phyloP scores from a whole-genome alignment of 2,113 vertebrate genomes.

The Sterrhoptilus dennistouni region DNA sequence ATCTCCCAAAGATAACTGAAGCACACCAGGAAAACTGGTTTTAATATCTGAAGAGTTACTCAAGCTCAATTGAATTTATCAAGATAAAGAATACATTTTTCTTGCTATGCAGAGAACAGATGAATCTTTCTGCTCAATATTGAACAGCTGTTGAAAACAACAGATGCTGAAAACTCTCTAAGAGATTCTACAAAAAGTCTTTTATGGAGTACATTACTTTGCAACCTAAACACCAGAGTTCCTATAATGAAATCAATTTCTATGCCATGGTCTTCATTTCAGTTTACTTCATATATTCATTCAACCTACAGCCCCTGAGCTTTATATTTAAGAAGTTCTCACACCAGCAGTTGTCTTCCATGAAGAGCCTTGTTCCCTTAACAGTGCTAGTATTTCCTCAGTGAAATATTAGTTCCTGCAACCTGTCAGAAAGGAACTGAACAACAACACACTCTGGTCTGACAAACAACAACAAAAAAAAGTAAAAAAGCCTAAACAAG shows the following conservation, averaged over 20 bases:
- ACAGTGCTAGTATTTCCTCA: not conserved
- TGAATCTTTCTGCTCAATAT: not conserved
- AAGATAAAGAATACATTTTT: constrained; percentile 42
- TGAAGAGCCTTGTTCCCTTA: not conserved
- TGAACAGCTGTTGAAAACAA: constrained; percentile 23
- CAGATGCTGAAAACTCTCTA: not conserved
- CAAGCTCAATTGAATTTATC: constrained; percentile 31
- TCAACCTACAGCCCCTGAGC: not conserved
- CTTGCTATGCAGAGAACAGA: not conserved
- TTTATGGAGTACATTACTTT: not conserved
- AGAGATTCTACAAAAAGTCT: not conserved
- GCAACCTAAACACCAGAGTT: not conserved
- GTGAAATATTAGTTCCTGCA: not conserved
- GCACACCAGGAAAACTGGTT: constrained; percentile 36
- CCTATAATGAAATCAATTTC: not conserved
- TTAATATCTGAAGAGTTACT: constrained; percentile 22
- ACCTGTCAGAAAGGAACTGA: not conserved
- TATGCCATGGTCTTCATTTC: not conserved
- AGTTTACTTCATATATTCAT: not conserved
- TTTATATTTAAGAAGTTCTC: not conserved
- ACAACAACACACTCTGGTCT: not conserved
- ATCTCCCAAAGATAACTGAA: constrained; percentile 36
- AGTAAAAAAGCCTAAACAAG: not conserved
- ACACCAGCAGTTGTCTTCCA: not conserved
- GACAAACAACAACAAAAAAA: not conserved